These are phyloP conservation scores for Spinus pinus DNA, from an alignment of 2,797 vertebrate genomes.

Conservation along the genomic window DNA sequence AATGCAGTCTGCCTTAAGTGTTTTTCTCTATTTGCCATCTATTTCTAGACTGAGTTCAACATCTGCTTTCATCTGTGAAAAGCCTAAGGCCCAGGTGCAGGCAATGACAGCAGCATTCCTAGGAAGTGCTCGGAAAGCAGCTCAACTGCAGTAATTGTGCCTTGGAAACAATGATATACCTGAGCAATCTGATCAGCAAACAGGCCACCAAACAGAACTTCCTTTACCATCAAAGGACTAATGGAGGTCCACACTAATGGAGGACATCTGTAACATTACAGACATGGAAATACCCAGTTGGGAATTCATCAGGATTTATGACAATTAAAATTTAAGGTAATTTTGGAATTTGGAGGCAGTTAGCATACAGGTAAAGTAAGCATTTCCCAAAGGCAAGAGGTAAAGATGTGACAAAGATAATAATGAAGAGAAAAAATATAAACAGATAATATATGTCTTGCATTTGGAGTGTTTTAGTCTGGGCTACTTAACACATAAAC, in stretches of 20 bases:
- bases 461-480: background rate
- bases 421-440: background rate
- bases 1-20: background rate
- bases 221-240: background rate
- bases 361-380: background rate
- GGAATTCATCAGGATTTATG: background rate
- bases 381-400: background rate
- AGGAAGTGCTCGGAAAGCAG: background rate
- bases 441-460: background rate
- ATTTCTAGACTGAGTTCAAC: background rate
- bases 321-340: background rate
- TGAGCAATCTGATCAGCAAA: background rate
- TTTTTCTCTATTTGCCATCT: background rate
- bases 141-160: too few species aligned
- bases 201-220: background rate
- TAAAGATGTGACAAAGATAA: background rate
- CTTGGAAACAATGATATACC: background rate
- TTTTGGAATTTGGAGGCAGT: background rate
- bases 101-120: background rate
- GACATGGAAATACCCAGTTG: background rate
- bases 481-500: accelerated
- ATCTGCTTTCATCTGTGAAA: background rate
- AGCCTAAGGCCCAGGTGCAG: background rate
- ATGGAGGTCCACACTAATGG: background rate
- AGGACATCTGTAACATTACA: background rate